phyloP scores from a whole-genome alignment of 2,797 vertebrate species.

The Pipistrellus pygmaeus region DNA sequence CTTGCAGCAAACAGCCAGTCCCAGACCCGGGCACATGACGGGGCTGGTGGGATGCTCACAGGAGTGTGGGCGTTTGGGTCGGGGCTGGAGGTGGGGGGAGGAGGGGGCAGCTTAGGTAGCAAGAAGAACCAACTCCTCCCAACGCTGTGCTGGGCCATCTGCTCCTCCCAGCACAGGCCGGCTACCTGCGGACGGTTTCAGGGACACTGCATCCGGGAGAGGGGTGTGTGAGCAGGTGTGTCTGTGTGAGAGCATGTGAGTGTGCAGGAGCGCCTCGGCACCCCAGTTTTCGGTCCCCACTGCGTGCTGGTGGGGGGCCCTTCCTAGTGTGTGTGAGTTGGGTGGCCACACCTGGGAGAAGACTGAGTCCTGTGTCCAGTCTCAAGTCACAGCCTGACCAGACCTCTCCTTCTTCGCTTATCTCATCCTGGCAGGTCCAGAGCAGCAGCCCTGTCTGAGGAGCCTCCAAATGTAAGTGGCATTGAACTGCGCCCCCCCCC shows the following conservation, averaged over 20 bases:
- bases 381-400: not conserved
- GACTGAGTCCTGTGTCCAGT: not conserved
- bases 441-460: slow-evolving; percentile 83
- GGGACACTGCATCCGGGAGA: not conserved
- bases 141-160: no score
- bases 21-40: not conserved
- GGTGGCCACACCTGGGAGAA: not conserved
- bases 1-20: not conserved
- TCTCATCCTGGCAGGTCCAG: slow-evolving; percentile 79
- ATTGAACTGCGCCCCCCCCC: not conserved
- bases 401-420: slow-evolving; percentile 56
- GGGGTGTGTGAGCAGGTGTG: not conserved
- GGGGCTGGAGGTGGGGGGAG: no score
- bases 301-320: not conserved
- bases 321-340: not conserved
- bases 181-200: not conserved
- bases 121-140: not conserved
- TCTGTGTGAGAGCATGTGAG: not conserved
- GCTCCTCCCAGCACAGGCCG: not conserved
- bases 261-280: rapidly evolving
- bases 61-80: not conserved
- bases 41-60: not conserved
- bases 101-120: not conserved
- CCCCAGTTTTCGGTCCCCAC: not conserved
- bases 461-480: slow-evolving; percentile 87